Percentiles rank a stretch among this genome's conserved stretches.
phyloP scores from a whole-genome alignment of 2,113 vertebrate species.

The Rhineura floridana region DNA sequence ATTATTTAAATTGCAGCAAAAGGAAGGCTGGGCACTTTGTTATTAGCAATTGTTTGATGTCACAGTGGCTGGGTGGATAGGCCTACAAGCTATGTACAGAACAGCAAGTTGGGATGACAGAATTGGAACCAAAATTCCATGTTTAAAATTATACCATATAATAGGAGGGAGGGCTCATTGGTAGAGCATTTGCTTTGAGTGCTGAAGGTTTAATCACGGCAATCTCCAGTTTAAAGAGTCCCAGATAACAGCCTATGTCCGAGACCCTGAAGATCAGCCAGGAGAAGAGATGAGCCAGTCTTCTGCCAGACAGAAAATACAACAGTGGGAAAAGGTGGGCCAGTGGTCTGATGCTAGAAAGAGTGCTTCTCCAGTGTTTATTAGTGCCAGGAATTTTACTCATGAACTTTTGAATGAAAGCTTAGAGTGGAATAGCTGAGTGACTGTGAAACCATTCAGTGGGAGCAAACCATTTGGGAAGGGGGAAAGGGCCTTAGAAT shows the following conservation, averaged over 20 bases:
- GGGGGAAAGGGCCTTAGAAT: conserved; percentile 54
- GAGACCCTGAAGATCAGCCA: background rate
- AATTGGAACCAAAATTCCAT: background rate
- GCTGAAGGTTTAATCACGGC: background rate
- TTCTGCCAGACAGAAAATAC: background rate
- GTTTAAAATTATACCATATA: too few species aligned
- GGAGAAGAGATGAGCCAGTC: background rate
- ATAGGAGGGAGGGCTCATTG: too few species aligned
- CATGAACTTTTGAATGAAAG: background rate
- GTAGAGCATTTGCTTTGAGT: background rate
- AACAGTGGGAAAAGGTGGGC: background rate
- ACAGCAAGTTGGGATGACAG: background rate
- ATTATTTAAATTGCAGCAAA: background rate
- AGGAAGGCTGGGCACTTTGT: background rate
- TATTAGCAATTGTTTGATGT: background rate
- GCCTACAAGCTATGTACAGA: background rate
- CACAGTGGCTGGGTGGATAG: background rate
- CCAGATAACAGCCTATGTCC: background rate
- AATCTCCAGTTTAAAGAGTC: background rate
- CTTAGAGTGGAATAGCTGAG: background rate
- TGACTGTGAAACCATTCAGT: conserved; percentile 9
- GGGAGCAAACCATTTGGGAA: conserved; percentile 1
- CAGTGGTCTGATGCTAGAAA: background rate
- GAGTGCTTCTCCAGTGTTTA: background rate
- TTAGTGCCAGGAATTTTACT: background rate